Evolutionary conservation across 2,888 invertebrate genomes (phyloP).

Genomic region (Bursaphelenchus okinawaensis): DNA sequence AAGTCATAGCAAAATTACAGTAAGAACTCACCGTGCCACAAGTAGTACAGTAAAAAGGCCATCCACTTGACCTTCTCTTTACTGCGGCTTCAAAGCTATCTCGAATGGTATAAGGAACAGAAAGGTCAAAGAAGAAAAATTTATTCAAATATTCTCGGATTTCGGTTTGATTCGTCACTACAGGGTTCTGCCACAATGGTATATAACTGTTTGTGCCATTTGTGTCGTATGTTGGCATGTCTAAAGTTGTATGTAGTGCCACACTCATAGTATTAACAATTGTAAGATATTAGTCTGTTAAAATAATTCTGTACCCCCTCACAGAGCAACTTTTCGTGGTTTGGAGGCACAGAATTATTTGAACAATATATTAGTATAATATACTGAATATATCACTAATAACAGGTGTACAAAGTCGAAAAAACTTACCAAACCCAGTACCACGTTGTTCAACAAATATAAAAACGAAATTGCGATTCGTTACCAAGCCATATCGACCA

Average conservation of each 20-base stretch:
- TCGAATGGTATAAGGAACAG: neutral
- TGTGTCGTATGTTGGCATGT: neutral
- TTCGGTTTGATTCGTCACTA: neutral
- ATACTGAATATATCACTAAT: too few relatives aligned
- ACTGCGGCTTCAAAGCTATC: neutral
- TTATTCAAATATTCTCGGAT: neutral
- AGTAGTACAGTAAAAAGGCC: neutral
- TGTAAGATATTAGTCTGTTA: too few relatives aligned
- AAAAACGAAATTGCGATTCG: neutral
- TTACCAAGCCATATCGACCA: neutral
- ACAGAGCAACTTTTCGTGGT: too few relatives aligned
- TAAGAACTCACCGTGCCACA: constrained; percentile 9
- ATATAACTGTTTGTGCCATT: neutral
- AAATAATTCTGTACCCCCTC: too few relatives aligned
- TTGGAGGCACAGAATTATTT: too few relatives aligned
- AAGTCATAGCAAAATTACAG: neutral
- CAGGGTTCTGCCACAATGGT: neutral
- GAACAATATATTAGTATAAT: neutral
- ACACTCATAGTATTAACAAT: too few relatives aligned
- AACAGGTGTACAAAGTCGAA: too few relatives aligned
- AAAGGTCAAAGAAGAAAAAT: neutral
- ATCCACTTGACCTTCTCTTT: neutral
- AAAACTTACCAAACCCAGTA: neutral
- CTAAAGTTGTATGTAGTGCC: too few relatives aligned
- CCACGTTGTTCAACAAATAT: neutral